Evolutionary conservation across 2,113 vertebrate genomes (phyloP), one percentile per base, ranked within the genome.

Genomic region (Notarius quadriscutis): DNA sequence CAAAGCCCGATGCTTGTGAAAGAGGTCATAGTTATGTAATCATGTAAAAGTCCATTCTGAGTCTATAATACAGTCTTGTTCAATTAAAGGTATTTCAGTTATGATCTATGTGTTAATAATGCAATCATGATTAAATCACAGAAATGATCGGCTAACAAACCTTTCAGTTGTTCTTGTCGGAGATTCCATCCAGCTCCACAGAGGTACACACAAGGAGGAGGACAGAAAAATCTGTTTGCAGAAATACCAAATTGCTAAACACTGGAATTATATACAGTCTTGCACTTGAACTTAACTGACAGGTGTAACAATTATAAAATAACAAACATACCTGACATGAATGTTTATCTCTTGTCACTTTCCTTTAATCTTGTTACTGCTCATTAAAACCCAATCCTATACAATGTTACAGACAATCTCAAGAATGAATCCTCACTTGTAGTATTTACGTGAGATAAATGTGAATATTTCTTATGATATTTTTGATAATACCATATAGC

Each of bases 191-290:
- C 97, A 0, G 93, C 94, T 6, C 97, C 97, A 0, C 94, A 93
- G 89, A 99, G 95, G 92, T 97, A 98, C 87, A 99, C 97, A 63
- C 97, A 99, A 8, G 98, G 98, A 22, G 98, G 98, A 17, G 98
- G 98, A 1, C 97, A 99, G 95, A 99, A 99, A 92, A 99, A 99
- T 92, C 98, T 99, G 92, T 0, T 85, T 51, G 15, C 4, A n/a
- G 18, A 86, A 41, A 60, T 17, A 85, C 17, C 30, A 81, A 48
- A 81, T 62, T 41, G 57, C 48, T 18, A 53, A 20, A 86, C 27
- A 63, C 18, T 20, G 25, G 27, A 80, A 80, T 60, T 57, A 58
- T 20, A 53, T 25, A 84, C 11, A 57, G 71, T 55, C 48, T 69
- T 83, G 7, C 14, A 83, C 22, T 82, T 83, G 34, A 63, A 18